These are phyloP conservation scores for Tinea semifulvella DNA, from an alignment of 2,888 invertebrate species.

Conservation along the genomic window DNA sequence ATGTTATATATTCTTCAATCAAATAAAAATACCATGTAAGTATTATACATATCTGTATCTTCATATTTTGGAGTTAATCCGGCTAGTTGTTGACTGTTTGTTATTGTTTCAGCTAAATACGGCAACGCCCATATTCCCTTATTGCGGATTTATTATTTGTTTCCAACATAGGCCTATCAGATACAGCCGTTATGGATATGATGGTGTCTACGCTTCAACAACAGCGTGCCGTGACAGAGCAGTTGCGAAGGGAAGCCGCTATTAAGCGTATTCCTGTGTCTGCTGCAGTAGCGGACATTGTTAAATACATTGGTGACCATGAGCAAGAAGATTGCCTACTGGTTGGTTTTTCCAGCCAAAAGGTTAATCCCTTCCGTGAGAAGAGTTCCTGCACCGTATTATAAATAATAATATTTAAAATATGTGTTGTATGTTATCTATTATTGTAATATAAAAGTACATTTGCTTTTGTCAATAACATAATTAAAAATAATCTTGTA, in stretches of 20 bases:
- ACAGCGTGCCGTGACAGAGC: constrained; percentile 92
- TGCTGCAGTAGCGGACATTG: constrained; percentile 90
- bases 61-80: not conserved
- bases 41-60: not conserved
- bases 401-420: too few species aligned
- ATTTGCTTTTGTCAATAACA: too few species aligned
- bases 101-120: not conserved
- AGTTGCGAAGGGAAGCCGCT: constrained; percentile 89
- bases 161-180: constrained; percentile 86
- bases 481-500: too few species aligned
- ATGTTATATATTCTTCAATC: not conserved
- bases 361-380: constrained; percentile 95
- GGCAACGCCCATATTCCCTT: constrained; percentile 57
- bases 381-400: constrained; percentile 89
- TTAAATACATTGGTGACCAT: constrained; percentile 90
- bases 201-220: constrained; percentile 94
- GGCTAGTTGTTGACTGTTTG: not conserved
- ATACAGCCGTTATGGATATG: constrained; percentile 91
- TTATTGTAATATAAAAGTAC: too few species aligned
- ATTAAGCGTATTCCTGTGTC: constrained; percentile 88
- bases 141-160: constrained; percentile 29
- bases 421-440: too few species aligned
- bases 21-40: constrained; percentile 1
- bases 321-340: constrained; percentile 93
- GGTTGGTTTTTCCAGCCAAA: constrained; percentile 93